Evolutionary conservation across 2,113 vertebrate genomes (phyloP).

Genomic region (Galeopterus variegatus): DNA sequence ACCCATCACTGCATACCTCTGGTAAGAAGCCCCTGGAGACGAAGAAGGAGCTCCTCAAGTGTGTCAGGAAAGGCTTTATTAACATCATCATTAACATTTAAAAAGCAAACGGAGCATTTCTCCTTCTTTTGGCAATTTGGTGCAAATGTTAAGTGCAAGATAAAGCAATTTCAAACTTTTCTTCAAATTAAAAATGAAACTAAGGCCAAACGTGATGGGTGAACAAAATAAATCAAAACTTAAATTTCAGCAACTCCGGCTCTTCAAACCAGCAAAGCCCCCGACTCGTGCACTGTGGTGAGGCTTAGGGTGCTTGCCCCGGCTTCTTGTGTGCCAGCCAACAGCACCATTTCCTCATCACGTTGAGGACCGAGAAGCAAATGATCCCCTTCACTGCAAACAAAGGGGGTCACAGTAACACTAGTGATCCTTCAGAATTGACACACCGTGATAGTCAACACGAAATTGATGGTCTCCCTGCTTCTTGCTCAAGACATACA

Average conservation of each 20-base stretch:
- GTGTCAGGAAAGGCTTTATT: constrained; percentile 90
- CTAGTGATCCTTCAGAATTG: constrained; percentile 88
- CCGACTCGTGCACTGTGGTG: constrained; percentile 87
- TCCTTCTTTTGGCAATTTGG: constrained; percentile 90
- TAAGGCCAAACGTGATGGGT: constrained; percentile 90
- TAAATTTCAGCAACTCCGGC: constrained; percentile 92
- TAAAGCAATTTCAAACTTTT: constrained; percentile 89
- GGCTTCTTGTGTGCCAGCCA: constrained; percentile 89
- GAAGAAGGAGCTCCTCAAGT: constrained; percentile 89
- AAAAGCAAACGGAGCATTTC: constrained; percentile 87
- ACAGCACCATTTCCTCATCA: constrained; percentile 90
- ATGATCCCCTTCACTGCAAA: constrained; percentile 88
- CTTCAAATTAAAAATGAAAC: constrained; percentile 90
- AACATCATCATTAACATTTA: constrained; percentile 88
- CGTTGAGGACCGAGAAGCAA: constrained; percentile 90
- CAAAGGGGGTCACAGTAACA: constrained; percentile 87
- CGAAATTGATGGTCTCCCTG: constrained; percentile 88
- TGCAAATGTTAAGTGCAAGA: constrained; percentile 91
- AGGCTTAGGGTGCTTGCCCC: constrained; percentile 88
- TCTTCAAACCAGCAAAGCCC: constrained; percentile 91
- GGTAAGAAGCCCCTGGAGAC: constrained; percentile 89
- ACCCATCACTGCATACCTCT: constrained; percentile 89
- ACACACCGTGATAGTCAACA: constrained; percentile 89
- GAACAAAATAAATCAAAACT: constrained; percentile 91
- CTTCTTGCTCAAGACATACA: constrained; percentile 90